Evolutionary conservation across 2,888 invertebrate genomes (phyloP).

Genomic region (Teleiodes luculella): DNA sequence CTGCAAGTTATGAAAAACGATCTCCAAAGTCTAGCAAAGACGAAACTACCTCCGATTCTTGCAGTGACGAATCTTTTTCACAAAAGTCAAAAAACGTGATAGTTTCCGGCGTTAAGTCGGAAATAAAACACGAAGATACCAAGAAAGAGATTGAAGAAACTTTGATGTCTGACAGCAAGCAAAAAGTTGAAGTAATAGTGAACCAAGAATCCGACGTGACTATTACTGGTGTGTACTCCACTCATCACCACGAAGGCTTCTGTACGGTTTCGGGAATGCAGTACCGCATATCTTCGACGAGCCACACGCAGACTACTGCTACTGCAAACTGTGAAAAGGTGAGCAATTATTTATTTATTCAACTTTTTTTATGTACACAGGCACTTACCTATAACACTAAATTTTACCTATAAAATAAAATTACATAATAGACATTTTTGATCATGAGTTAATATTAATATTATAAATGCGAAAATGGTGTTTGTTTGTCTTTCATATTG

Average conservation of each 20-base stretch:
- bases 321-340: slow-evolving; percentile 86
- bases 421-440: too few relatives aligned
- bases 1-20: slow-evolving; percentile 90
- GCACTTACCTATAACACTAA: not conserved
- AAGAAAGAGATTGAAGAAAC: slow-evolving; percentile 64
- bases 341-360: too few relatives aligned
- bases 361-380: too few relatives aligned
- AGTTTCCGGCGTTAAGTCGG: slow-evolving; percentile 77
- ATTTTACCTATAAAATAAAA: not conserved
- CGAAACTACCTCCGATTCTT: slow-evolving; percentile 78
- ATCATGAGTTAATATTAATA: too few relatives aligned
- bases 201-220: slow-evolving; percentile 93
- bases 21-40: slow-evolving; percentile 79
- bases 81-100: slow-evolving; percentile 75
- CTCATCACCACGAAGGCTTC: slow-evolving; percentile 90
- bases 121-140: slow-evolving; percentile 66
- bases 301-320: slow-evolving; percentile 91
- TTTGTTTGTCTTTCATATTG: too few relatives aligned
- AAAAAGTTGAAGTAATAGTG: slow-evolving; percentile 87
- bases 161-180: slow-evolving; percentile 57
- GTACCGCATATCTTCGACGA: slow-evolving; percentile 92
- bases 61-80: slow-evolving; percentile 73
- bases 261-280: slow-evolving; percentile 92
- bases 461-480: too few relatives aligned
- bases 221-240: slow-evolving; percentile 91